phyloP scores from a whole-genome alignment of 2,888 invertebrate genomes.

The Dicranocentrus wangi region DNA sequence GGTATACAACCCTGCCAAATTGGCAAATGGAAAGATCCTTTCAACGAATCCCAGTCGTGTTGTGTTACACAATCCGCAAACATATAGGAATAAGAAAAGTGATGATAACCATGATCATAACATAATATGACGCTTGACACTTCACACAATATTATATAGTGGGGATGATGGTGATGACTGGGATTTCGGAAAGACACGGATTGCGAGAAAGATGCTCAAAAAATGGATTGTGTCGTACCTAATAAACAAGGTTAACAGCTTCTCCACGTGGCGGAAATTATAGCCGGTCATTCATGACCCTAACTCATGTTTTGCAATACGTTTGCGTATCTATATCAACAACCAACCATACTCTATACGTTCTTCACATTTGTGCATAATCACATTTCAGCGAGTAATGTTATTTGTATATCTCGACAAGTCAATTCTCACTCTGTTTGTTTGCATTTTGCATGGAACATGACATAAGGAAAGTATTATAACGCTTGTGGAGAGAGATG shows the following conservation, averaged over 20 bases:
- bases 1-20: too few relatives aligned
- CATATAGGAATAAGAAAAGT: too few relatives aligned
- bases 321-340: not conserved
- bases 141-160: too few relatives aligned
- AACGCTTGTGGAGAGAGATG: too few relatives aligned
- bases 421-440: too few relatives aligned
- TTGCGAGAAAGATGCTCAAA: not conserved
- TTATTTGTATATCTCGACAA: too few relatives aligned
- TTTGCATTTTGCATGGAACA: not conserved
- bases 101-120: too few relatives aligned
- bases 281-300: conserved; percentile 56
- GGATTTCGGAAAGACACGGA: not conserved
- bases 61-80: too few relatives aligned
- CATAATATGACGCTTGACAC: too few relatives aligned
- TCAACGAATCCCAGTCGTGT: too few relatives aligned
- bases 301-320: not conserved
- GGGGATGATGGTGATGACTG: not conserved
- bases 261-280: conserved; percentile 71
- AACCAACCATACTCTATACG: not conserved
- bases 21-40: too few relatives aligned
- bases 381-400: too few relatives aligned
- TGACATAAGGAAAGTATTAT: not conserved
- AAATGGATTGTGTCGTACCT: conserved; percentile 28
- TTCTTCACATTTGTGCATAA: not conserved
- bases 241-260: conserved; percentile 70